phyloP scores from a whole-genome alignment of 2,797 vertebrate genomes.

The Rhadinocentrus ornatus region DNA sequence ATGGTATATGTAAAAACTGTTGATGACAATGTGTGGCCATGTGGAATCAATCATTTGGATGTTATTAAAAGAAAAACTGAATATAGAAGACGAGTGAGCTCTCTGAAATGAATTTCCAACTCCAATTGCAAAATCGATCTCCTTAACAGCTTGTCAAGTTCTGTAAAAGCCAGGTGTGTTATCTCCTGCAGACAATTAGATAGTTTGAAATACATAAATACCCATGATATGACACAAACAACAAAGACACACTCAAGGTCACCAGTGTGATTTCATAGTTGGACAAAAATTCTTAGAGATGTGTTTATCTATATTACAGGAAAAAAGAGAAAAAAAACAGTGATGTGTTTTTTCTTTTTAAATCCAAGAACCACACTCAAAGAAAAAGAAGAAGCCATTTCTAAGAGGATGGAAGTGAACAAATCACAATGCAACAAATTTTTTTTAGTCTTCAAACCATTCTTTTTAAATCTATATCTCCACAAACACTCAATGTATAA shows the following conservation, averaged over 20 bases:
- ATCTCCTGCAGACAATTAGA: constrained; percentile 2
- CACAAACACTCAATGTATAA: constrained; percentile 17
- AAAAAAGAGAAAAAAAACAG: background rate
- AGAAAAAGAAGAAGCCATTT: no score
- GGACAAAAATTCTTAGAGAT: constrained; percentile 52
- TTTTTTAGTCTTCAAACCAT: background rate
- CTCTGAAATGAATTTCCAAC: constrained; percentile 2
- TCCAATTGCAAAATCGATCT: background rate
- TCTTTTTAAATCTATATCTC: constrained; percentile 2
- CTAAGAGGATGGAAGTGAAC: background rate
- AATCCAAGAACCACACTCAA: constrained; percentile 6
- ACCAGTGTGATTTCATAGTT: constrained; percentile 58
- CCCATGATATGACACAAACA: constrained; percentile 30
- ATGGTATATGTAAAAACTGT: constrained; percentile 10
- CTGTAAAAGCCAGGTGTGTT: background rate
- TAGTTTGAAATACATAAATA: background rate
- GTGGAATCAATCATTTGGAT: constrained; percentile 8
- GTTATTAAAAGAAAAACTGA: background rate
- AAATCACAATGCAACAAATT: background rate
- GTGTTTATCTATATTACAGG: background rate
- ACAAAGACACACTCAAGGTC: constrained; percentile 49
- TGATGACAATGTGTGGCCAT: constrained; percentile 6
- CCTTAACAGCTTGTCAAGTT: no score
- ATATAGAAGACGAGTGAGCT: constrained; percentile 4
- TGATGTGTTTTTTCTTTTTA: background rate